Percentiles rank a stretch among this genome's conserved stretches.
Evolutionary conservation across 2,888 invertebrate genomes (phyloP).

Genomic region (Caenorhabditis wallacei): DNA sequence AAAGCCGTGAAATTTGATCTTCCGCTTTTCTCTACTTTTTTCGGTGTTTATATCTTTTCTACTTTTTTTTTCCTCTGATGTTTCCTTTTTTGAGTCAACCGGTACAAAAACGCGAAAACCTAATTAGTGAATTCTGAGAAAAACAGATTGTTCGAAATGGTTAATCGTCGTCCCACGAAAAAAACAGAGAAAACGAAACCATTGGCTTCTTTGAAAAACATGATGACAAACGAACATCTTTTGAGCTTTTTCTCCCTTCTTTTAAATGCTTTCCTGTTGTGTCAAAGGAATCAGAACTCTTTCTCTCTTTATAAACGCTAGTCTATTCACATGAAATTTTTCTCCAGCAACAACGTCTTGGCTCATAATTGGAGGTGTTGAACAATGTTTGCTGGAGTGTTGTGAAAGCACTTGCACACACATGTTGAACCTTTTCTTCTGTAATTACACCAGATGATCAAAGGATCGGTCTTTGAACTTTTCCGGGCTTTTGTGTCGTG

Average conservation of each 20-base stretch:
- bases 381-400: conserved; percentile 34
- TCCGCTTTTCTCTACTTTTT: conserved; percentile 28
- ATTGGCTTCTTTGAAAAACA: conserved; percentile 11
- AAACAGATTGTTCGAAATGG: conserved; percentile 16
- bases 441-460: conserved; percentile 60
- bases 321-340: neutral
- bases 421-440: conserved; percentile 19
- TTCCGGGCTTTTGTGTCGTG: conserved; percentile 46
- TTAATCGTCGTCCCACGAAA: no score
- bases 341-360: conserved; percentile 11
- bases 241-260: neutral
- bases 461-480: conserved; percentile 61
- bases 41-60: conserved; percentile 1
- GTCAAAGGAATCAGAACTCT: neutral
- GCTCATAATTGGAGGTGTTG: conserved; percentile 47
- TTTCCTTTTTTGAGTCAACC: neutral
- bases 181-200: conserved; percentile 1
- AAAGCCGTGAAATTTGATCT: conserved; percentile 55
- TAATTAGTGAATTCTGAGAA: neutral
- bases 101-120: no score
- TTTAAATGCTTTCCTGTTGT: neutral
- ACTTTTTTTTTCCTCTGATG: neutral
- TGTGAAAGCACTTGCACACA: conserved; percentile 21
- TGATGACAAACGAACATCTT: conserved; percentile 19
- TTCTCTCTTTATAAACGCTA: neutral